A percentile compares a stretch with the other conserved stretches of the same genome.
Conservation (phyloP, 1,140 invertebrate genomes). For the Ostrea edulis region DNA sequence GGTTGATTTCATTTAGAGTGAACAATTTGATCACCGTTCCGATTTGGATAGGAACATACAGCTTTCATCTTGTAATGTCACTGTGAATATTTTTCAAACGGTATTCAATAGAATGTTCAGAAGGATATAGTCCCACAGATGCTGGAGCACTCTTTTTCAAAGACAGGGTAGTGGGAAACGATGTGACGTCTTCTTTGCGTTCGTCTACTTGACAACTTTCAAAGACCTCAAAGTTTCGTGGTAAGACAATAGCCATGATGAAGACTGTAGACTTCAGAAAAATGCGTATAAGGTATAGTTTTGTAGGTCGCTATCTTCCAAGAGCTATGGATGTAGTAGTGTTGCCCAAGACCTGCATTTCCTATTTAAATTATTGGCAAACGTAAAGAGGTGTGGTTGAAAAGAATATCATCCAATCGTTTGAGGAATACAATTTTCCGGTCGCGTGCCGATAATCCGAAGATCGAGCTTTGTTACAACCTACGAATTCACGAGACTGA, state of each 20-base stretch:
- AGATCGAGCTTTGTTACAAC: background rate
- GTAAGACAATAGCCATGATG: slow-evolving; percentile 6
- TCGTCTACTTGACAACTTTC: background rate
- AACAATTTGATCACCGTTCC: background rate
- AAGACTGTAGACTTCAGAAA: background rate
- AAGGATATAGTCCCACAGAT: background rate
- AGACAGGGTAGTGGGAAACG: background rate
- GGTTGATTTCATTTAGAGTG: background rate
- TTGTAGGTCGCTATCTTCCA: background rate
- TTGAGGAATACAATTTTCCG: slow-evolving; percentile 13
- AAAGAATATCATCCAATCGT: background rate
- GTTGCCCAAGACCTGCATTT: background rate
- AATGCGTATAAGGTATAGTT: background rate
- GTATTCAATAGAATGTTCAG: background rate
- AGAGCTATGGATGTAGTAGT: background rate
- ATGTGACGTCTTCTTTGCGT: background rate
- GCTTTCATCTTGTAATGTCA: slow-evolving; percentile 8
- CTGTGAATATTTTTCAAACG: background rate
- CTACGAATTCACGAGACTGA: background rate
- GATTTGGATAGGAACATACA: slow-evolving; percentile 8
- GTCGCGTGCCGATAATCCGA: slow-evolving; percentile 25
- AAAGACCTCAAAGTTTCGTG: background rate
- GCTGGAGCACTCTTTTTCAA: background rate
- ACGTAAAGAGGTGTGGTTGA: slow-evolving; percentile 1
- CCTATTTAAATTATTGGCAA: slow-evolving; percentile 11